These are phyloP conservation scores for Telmatherina bonti DNA, from an alignment of 2,797 vertebrate species.

Conservation along the genomic window DNA sequence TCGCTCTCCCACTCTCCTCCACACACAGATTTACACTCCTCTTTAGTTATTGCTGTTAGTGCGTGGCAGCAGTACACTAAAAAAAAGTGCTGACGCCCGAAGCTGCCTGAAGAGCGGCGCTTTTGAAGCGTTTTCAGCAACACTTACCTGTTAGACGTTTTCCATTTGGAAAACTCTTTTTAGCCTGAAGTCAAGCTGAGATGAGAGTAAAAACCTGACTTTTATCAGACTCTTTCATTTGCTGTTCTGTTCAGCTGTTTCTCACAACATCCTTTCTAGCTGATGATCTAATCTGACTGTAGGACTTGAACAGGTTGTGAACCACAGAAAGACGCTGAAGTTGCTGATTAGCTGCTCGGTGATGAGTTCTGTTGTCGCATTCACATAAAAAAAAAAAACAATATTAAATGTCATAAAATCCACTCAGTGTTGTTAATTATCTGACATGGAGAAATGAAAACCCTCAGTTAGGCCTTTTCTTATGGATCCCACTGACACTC, in stretches of 20 bases:
- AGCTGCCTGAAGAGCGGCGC: constrained; percentile 18
- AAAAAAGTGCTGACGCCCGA: constrained; percentile 52
- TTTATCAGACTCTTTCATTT: not conserved
- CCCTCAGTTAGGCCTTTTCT: too few species aligned
- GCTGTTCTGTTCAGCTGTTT: not conserved
- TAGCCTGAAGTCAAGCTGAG: not conserved
- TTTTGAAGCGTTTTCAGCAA: constrained; percentile 24
- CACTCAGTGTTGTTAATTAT: not conserved
- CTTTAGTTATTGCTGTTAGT: constrained; percentile 58
- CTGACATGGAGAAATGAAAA: too few species aligned
- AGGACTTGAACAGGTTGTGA: not conserved
- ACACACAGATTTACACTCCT: constrained; percentile 47
- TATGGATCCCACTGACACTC: too few species aligned
- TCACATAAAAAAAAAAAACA: not conserved
- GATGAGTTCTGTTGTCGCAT: not conserved
- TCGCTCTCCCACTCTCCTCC: constrained; percentile 12
- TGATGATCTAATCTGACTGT: constrained; percentile 8
- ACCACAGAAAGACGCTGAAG: constrained; percentile 16
- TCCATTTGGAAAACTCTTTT: constrained; percentile 8
- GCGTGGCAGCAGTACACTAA: constrained; percentile 45
- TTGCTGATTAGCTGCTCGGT: not conserved
- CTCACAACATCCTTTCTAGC: not conserved
- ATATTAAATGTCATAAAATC: not conserved
- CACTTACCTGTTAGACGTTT: constrained; percentile 1
- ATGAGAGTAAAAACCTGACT: not conserved